phyloP scores from a whole-genome alignment of 2,888 invertebrate species.

The Salpingus planirostris region DNA sequence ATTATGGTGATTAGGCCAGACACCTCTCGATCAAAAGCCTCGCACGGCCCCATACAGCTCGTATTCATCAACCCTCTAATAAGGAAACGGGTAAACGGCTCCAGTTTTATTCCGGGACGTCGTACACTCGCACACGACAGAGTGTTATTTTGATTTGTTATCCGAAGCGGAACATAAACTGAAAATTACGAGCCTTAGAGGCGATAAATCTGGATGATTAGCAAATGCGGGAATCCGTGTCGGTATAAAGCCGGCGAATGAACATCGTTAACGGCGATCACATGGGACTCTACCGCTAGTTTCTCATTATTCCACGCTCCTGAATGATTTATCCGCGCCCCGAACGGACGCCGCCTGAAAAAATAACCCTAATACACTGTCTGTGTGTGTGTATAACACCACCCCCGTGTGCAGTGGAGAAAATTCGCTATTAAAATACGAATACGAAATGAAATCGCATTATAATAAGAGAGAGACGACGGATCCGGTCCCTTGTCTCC shows the following conservation, averaged over 20 bases:
- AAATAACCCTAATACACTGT: too few relatives aligned
- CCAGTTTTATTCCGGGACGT: too few relatives aligned
- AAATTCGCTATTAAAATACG: too few relatives aligned
- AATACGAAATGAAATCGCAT: too few relatives aligned
- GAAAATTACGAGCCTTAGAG: constrained; percentile 23
- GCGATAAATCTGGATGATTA: constrained; percentile 26
- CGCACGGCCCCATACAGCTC: too few relatives aligned
- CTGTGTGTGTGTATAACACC: too few relatives aligned
- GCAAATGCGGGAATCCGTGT: constrained; percentile 22
- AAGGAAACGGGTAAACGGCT: neutral
- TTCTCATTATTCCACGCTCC: constrained; percentile 21
- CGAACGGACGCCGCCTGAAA: too few relatives aligned
- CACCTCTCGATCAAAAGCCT: constrained; percentile 11
- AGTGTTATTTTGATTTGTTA: constrained; percentile 4
- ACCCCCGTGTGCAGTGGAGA: too few relatives aligned
- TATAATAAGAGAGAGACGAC: too few relatives aligned
- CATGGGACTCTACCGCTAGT: constrained; percentile 22
- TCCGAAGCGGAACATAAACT: constrained; percentile 18
- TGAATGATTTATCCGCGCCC: constrained; percentile 22
- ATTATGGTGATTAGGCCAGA: constrained; percentile 20
- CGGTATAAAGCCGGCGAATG: constrained; percentile 17
- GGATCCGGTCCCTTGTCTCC: too few relatives aligned
- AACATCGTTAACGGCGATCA: constrained; percentile 21
- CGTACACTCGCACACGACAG: neutral
- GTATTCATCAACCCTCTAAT: neutral